Conservation (phyloP, 2,797 vertebrate genomes). For the Sebastes itinus region DNA sequence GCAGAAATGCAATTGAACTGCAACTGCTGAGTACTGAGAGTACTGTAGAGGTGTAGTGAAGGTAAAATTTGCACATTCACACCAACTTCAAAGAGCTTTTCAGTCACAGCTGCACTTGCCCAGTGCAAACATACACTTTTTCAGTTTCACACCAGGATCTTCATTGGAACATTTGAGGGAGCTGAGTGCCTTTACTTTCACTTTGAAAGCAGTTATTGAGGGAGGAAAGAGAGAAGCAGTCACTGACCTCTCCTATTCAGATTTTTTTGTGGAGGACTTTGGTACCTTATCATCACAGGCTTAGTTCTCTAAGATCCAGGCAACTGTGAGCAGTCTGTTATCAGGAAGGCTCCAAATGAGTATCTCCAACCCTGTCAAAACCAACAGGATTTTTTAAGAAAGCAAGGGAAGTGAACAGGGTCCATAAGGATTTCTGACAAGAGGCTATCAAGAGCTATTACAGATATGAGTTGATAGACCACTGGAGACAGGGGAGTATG, state of each 20-base stretch:
- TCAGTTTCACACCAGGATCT: background rate
- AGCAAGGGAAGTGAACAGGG: constrained; percentile 17
- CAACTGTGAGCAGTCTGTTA: constrained; percentile 1
- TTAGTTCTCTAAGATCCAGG: constrained; percentile 1
- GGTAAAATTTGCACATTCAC: background rate
- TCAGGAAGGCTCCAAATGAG: background rate
- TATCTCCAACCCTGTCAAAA: constrained; percentile 33
- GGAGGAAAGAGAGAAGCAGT: constrained; percentile 1
- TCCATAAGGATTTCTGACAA: constrained; percentile 66
- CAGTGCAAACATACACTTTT: background rate
- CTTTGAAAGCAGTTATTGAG: constrained; percentile 27
- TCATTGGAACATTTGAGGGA: constrained; percentile 5
- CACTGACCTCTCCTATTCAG: constrained; percentile 24
- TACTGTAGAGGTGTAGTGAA: background rate
- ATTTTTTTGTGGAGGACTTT: constrained; percentile 16
- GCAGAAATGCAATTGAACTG: background rate
- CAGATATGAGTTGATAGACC: constrained; percentile 49
- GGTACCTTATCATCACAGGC: background rate
- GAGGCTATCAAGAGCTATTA: constrained; percentile 69
- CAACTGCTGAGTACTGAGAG: background rate
- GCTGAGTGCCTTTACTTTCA: background rate
- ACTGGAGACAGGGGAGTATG: constrained; percentile 21
- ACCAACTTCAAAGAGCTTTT: constrained; percentile 10
- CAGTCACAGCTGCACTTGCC: background rate
- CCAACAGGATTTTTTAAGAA: constrained; percentile 36